Percentiles rank a stretch among this genome's conserved stretches.
Evolutionary conservation across 2,797 vertebrate genomes (phyloP).

Genomic region (Benthosema pterotum): DNA sequence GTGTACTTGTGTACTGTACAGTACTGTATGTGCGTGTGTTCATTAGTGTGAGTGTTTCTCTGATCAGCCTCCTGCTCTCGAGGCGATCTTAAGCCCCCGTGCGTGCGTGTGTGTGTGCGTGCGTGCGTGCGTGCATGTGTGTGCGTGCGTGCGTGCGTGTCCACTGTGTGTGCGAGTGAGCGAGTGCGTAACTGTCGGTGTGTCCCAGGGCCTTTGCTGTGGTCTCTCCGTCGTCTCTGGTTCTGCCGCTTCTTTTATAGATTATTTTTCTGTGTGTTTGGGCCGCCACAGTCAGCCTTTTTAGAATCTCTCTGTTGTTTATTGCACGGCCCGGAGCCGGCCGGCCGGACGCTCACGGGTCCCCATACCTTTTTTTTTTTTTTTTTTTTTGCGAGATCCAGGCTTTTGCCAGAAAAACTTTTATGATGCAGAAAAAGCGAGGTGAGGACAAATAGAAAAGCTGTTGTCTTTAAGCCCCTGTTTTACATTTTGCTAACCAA

Average conservation of each 20-base stretch:
- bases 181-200: constrained; percentile 67
- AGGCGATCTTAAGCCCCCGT: constrained; percentile 21
- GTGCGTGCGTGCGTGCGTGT: constrained; percentile 32
- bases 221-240: constrained; percentile 70
- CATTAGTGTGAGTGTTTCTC: constrained; percentile 19
- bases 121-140: constrained; percentile 22
- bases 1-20: constrained; percentile 2
- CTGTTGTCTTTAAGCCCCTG: constrained; percentile 72
- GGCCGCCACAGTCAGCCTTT: constrained; percentile 67
- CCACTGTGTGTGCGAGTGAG: constrained; percentile 41
- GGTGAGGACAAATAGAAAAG: constrained; percentile 71
- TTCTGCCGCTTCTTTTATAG: constrained; percentile 47
- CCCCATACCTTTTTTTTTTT: constrained; percentile 67
- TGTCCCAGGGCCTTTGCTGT: constrained; percentile 69
- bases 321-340: constrained; percentile 67
- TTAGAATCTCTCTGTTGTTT: constrained; percentile 70
- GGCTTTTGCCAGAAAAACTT: constrained; percentile 76
- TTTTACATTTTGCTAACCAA: constrained; percentile 68
- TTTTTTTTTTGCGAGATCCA: constrained; percentile 43
- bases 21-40: constrained; percentile 4
- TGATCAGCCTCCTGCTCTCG: constrained; percentile 27
- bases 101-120: constrained; percentile 16
- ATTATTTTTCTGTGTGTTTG: no score
- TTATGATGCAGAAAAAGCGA: constrained; percentile 73
- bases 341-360: constrained; percentile 27